phyloP scores from a whole-genome alignment of 2,113 vertebrate species.

The Haliaeetus leucogaster region DNA sequence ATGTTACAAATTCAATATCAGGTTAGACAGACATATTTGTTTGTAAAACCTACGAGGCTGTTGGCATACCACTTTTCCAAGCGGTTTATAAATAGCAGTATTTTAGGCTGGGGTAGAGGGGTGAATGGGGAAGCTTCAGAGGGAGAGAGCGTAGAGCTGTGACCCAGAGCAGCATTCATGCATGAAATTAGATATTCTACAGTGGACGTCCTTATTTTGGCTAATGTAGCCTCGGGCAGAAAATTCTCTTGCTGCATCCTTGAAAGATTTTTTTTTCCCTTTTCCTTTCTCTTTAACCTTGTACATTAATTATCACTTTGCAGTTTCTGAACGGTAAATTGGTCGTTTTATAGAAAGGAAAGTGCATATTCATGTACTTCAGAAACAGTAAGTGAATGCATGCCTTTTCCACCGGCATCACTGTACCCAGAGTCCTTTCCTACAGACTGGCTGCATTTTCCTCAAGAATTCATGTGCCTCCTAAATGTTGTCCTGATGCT shows the following conservation, averaged over 20 bases:
- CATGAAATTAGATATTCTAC: slow-evolving; percentile 36
- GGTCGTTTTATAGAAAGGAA: neutral
- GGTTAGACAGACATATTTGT: slow-evolving; percentile 33
- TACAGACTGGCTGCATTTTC: neutral
- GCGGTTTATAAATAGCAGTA: neutral
- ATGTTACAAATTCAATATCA: neutral
- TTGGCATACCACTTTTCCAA: neutral
- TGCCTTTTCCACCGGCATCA: neutral
- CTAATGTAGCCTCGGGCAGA: slow-evolving; percentile 28
- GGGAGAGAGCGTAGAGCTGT: neutral
- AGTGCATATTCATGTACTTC: slow-evolving; percentile 20
- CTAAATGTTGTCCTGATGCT: neutral
- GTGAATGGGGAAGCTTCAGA: slow-evolving; percentile 25
- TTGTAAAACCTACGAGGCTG: slow-evolving; percentile 30
- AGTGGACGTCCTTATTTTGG: slow-evolving; percentile 35
- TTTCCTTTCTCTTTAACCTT: slow-evolving; percentile 15
- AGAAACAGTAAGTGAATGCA: neutral
- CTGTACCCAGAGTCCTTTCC: neutral
- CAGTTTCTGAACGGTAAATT: neutral
- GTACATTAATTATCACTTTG: slow-evolving; percentile 27
- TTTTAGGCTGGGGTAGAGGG: neutral
- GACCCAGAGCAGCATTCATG: slow-evolving; percentile 35
- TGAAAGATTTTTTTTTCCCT: neutral
- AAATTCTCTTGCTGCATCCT: slow-evolving; percentile 36
- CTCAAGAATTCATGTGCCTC: neutral